Evolutionary conservation across 2,797 vertebrate species (phyloP).

Genomic region (Cichlasoma orientale): DNA sequence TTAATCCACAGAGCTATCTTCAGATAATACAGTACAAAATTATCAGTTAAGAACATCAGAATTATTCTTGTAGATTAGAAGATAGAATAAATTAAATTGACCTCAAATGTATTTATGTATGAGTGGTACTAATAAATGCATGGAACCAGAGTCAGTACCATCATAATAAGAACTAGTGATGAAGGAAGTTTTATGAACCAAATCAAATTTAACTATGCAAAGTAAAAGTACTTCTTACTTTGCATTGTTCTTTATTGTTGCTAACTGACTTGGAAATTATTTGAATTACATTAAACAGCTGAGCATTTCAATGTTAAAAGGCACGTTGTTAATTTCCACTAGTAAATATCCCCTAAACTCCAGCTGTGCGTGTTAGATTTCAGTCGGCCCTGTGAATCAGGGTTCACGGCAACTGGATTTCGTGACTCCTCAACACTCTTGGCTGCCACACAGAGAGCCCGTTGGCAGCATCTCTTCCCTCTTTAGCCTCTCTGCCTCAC

Average conservation of each 20-base stretch:
- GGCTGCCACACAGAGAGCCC: conserved; percentile 71
- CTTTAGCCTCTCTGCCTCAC: conserved; percentile 71
- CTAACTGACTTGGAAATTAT: background rate
- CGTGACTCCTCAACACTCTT: conserved; percentile 70
- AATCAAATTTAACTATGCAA: background rate
- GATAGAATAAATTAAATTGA: background rate
- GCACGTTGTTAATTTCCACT: conserved; percentile 60
- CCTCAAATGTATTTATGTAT: background rate
- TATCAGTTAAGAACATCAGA: background rate
- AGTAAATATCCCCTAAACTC: conserved; percentile 74
- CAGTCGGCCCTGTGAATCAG: conserved; percentile 72
- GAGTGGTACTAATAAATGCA: background rate
- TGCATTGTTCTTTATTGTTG: too few relatives aligned
- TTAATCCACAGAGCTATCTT: background rate
- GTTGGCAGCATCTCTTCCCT: conserved; percentile 70
- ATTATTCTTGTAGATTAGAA: background rate
- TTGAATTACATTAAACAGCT: background rate
- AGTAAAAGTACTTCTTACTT: background rate
- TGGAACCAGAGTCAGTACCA: background rate
- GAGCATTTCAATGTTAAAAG: background rate
- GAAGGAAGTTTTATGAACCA: background rate
- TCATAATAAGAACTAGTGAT: background rate
- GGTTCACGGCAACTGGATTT: conserved; percentile 78
- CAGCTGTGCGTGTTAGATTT: conserved; percentile 76
- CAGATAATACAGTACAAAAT: background rate